Evolutionary conservation across 2,113 vertebrate genomes (phyloP).

Genomic region (Psittacus erithacus): DNA sequence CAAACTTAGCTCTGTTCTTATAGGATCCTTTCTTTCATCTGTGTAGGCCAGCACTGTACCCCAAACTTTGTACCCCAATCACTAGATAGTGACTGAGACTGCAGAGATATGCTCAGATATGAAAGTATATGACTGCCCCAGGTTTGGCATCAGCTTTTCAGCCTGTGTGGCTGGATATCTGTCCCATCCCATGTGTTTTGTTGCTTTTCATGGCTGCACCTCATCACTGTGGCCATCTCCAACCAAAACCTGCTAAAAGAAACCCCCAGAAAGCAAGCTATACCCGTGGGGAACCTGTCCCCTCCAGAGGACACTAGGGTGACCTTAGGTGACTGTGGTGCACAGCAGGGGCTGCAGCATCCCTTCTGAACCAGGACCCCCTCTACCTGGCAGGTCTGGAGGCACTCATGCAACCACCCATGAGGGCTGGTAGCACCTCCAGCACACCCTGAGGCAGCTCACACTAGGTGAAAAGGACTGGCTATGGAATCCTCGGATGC

Average conservation of each 20-base stretch:
- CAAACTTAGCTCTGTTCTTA: not conserved
- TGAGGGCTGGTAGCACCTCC: not conserved
- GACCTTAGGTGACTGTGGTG: not conserved
- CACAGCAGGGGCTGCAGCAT: not conserved
- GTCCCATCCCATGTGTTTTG: not conserved
- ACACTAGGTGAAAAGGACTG: not conserved
- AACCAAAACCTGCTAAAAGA: not conserved
- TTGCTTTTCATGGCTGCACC: not conserved
- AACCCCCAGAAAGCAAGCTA: not conserved
- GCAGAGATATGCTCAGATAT: not conserved
- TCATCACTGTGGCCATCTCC: not conserved
- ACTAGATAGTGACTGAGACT: not conserved
- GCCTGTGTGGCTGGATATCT: not conserved
- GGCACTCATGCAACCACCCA: not conserved
- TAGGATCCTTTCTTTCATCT: not conserved
- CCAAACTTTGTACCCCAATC: not conserved
- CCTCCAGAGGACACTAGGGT: not conserved
- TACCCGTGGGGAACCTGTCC: not conserved
- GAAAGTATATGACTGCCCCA: accelerated
- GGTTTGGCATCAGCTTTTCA: not conserved
- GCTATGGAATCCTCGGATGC: not conserved
- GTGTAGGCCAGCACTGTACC: not conserved
- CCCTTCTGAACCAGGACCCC: not conserved
- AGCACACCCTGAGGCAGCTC: not conserved
- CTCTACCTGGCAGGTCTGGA: accelerated